Base-by-base conservation (phyloP, 2,113 vertebrate species). In the Cygnus buccinator region DNA sequence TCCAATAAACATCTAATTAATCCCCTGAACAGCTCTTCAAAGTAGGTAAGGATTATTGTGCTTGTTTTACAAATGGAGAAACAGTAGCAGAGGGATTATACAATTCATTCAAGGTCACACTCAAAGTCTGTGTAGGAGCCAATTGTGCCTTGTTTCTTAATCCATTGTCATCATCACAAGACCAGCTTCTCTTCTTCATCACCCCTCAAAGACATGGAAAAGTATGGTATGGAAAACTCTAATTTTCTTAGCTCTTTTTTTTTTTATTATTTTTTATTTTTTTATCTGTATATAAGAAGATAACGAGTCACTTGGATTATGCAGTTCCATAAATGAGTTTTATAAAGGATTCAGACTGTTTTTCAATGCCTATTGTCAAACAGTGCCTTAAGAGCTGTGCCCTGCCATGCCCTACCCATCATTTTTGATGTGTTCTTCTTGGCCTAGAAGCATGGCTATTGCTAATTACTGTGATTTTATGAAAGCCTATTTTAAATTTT, bases 141-240 rank as follows among this genome's bases (percentile, higher is more conserved):
- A 68, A 4, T 11, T 58, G 48, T 0, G 0, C 76, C 76, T 93
- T 52, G 11, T 90, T 71, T 84, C 9, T 0, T 94, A 93, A 95
- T 68, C 80, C 46, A 7, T 90, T 90, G n/a, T 87, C 73, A 68
- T n/a, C 66, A 87, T 87, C 87, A 68, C 77, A 91, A 82, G 84
- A 71, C 57, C 81, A 75, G 70, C 48, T 89, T 94, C 66, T 75
- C 89, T 95, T 94, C 80, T 95, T 94, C 80, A 57, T 84, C 59
- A 41, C 43, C 23, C 25, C 52, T 84, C 76, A 93, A 84, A 88
- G 59, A n/a, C 70, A 75, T 33, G 61, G 31, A 74, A 84, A 90
- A 78, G n/a, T 41, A 28, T 31, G 26, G 68, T 84, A 22, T 29
- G 46, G 46, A 57, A 95, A 95, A 95, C 92, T 72, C 72, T 66